phyloP scores from a whole-genome alignment of 2,797 vertebrate genomes.

The Melanotaenia maccullochi region DNA sequence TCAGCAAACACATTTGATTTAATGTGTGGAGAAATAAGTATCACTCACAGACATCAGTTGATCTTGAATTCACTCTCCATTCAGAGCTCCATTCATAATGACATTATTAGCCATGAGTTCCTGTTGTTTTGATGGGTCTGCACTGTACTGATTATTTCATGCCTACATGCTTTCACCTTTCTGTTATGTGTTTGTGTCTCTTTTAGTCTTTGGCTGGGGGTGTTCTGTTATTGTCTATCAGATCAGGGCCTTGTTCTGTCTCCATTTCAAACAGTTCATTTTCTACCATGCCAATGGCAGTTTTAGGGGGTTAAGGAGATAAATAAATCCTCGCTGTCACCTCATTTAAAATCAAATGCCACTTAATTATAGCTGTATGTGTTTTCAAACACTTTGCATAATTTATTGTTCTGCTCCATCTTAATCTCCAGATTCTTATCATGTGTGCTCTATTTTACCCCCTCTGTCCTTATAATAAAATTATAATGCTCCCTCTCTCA shows the following conservation, averaged over 20 bases:
- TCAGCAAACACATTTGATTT: conserved; percentile 2
- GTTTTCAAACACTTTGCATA: conserved; percentile 88
- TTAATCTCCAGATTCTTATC: conserved; percentile 85
- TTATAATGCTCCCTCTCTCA: conserved; percentile 76
- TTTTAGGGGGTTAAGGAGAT: conserved; percentile 82
- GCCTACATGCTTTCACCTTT: conserved; percentile 74
- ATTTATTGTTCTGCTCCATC: conserved; percentile 84
- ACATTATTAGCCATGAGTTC: conserved; percentile 74
- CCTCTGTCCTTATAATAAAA: conserved; percentile 82
- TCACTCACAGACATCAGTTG: conserved; percentile 23
- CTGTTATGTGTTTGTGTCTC: conserved; percentile 22
- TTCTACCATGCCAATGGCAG: conserved; percentile 77
- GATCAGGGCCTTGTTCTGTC: conserved; percentile 74
- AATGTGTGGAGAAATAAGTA: conserved; percentile 15
- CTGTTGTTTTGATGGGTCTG: conserved; percentile 69
- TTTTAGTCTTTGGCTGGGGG: conserved; percentile 35
- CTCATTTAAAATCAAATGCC: conserved; percentile 88
- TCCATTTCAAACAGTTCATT: conserved; percentile 83
- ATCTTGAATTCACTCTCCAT: conserved; percentile 20
- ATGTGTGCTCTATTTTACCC: conserved; percentile 70
- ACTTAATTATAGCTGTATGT: conserved; percentile 86
- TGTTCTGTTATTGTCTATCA: conserved; percentile 65
- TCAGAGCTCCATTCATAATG: conserved; percentile 64
- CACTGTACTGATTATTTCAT: conserved; percentile 75
- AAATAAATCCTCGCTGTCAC: conserved; percentile 82